These are phyloP conservation scores for Cryptops parisi DNA, from an alignment of 2,888 invertebrate genomes.

Conservation along the genomic window DNA sequence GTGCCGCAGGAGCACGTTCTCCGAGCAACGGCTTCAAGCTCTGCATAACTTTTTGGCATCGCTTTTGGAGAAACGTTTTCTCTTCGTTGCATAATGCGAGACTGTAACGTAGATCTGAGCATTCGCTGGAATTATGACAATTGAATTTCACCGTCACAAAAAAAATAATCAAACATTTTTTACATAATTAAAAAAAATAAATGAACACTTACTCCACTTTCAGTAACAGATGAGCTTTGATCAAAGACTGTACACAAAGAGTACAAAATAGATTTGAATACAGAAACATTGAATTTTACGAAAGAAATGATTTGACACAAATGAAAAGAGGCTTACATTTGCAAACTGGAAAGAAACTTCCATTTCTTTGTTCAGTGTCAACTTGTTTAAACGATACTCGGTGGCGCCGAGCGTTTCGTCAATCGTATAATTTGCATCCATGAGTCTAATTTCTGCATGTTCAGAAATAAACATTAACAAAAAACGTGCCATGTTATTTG, in stretches of 20 bases:
- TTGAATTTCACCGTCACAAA: too few species aligned
- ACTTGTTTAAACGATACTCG: conserved; percentile 22
- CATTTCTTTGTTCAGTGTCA: conserved; percentile 22
- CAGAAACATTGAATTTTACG: too few species aligned
- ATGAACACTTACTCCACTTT: conserved; percentile 1
- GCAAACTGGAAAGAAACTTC: conserved; percentile 23
- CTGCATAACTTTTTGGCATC: conserved; percentile 26
- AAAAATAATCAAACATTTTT: too few species aligned
- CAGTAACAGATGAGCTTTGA: too few species aligned
- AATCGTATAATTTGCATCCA: conserved; percentile 31
- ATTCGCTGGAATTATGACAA: too few species aligned
- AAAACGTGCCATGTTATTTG: too few species aligned
- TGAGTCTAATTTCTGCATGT: conserved; percentile 29
- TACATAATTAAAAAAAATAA: too few species aligned
- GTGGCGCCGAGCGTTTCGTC: conserved; percentile 29
- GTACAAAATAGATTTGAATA: too few species aligned
- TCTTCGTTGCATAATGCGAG: conserved; percentile 32
- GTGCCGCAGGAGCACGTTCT: conserved; percentile 24
- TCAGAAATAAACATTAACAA: neutral
- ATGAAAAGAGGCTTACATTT: neutral
- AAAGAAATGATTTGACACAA: neutral
- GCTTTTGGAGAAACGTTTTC: conserved; percentile 28
- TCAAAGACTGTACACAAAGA: too few species aligned
- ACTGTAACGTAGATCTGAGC: conserved; percentile 33
- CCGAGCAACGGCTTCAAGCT: conserved; percentile 29